phyloP scores from a whole-genome alignment of 1,140 invertebrate species.

The Episyrphus balteatus region DNA sequence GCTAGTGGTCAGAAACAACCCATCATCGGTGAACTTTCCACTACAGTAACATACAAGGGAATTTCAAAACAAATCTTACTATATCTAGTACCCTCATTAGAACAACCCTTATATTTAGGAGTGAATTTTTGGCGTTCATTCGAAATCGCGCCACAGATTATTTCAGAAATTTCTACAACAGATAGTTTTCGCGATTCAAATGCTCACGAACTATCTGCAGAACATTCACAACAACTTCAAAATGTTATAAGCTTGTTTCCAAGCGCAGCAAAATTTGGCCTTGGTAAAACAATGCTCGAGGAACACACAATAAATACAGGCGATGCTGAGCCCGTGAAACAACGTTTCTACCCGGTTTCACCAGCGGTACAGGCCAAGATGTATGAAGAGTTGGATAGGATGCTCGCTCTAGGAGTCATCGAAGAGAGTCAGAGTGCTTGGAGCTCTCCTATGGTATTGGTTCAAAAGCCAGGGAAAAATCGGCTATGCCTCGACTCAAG shows the following conservation, averaged over 20 bases:
- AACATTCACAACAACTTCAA: neutral
- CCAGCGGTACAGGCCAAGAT: neutral
- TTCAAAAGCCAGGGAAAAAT: conserved; percentile 9
- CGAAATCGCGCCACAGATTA: conserved; percentile 5
- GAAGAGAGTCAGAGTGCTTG: conserved; percentile 31
- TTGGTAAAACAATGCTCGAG: neutral
- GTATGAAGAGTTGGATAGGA: too few species aligned
- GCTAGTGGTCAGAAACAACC: conserved; percentile 2
- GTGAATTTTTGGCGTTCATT: conserved; percentile 6
- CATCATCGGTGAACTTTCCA: neutral
- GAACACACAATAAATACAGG: too few species aligned
- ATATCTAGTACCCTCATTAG: conserved; percentile 1
- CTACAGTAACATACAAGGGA: neutral
- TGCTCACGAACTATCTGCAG: neutral
- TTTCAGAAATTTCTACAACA: neutral
- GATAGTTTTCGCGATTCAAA: neutral
- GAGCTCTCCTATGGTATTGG: conserved; percentile 29
- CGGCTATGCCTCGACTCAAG: conserved; percentile 21
- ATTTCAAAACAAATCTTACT: neutral
- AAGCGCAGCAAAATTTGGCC: conserved; percentile 19
- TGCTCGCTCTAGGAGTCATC: too few species aligned
- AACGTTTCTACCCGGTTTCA: conserved; percentile 7
- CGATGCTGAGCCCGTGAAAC: too few species aligned
- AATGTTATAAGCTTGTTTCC: conserved; percentile 4
- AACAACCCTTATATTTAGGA: conserved; percentile 2